Conservation (phyloP, 2,113 vertebrate genomes). For the Otis tarda region DNA sequence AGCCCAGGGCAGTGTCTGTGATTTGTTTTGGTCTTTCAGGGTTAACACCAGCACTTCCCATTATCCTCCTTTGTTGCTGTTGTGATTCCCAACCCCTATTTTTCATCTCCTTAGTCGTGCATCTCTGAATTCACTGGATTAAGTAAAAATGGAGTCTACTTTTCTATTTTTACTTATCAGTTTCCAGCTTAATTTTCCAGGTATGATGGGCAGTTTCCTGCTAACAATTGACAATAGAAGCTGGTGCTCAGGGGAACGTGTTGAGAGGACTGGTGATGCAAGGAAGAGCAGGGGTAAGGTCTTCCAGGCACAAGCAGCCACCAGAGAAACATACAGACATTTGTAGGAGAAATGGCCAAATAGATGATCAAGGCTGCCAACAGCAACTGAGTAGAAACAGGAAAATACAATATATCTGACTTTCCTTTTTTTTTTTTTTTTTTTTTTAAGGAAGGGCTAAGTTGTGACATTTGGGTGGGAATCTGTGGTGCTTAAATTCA, state of each 20-base stretch:
- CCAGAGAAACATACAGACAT: not conserved
- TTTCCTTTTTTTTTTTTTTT: not conserved
- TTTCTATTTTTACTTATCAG: not conserved
- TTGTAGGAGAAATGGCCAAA: not conserved
- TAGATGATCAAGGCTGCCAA: not conserved
- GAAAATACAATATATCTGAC: not conserved
- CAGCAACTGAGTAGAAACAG: not conserved
- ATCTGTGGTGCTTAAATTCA: not conserved
- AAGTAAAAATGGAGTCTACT: not conserved
- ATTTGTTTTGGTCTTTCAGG: not conserved
- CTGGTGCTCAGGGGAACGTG: not conserved
- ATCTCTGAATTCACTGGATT: not conserved
- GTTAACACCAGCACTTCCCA: not conserved
- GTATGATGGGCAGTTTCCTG: not conserved
- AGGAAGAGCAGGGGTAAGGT: not conserved
- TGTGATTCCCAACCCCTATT: not conserved
- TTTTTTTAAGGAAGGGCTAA: not conserved
- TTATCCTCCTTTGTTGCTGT: not conserved
- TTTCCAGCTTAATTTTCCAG: not conserved
- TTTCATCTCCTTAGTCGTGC: fast-evolving
- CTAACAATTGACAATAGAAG: not conserved
- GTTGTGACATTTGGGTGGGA: not conserved
- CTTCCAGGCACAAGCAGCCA: not conserved
- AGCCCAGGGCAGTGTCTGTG: not conserved
- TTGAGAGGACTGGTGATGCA: not conserved